phyloP scores from a whole-genome alignment of 2,888 invertebrate genomes.

The Cataglyphis rosenhaueri region DNA sequence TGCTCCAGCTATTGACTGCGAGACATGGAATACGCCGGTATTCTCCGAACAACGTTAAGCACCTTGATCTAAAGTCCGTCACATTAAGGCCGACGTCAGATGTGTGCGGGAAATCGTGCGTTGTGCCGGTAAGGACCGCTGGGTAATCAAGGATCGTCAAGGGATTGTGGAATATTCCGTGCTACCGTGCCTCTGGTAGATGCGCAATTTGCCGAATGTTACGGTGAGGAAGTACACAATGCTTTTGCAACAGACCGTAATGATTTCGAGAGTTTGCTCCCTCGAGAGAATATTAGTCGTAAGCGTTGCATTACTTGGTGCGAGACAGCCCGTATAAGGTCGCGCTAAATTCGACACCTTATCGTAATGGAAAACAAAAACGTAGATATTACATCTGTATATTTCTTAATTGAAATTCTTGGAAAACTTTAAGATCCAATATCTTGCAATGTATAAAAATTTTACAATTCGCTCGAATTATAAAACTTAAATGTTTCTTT shows the following conservation, averaged over 20 bases:
- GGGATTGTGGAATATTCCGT: slow-evolving; percentile 48
- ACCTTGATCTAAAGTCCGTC: slow-evolving; percentile 62
- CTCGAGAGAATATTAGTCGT: slow-evolving; percentile 47
- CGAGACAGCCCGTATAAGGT: slow-evolving; percentile 20
- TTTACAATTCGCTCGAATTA: not conserved
- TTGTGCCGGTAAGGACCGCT: slow-evolving; percentile 55
- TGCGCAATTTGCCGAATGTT: slow-evolving; percentile 50
- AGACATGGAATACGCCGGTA: slow-evolving; percentile 63
- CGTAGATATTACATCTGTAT: not conserved
- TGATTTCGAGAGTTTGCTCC: slow-evolving; percentile 46
- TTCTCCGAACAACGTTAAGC: slow-evolving; percentile 67
- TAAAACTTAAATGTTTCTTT: no score
- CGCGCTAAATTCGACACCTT: slow-evolving; percentile 29
- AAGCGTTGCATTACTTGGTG: slow-evolving; percentile 27
- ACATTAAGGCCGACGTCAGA: slow-evolving; percentile 60
- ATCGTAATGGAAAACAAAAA: not conserved
- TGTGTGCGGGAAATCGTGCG: slow-evolving; percentile 63
- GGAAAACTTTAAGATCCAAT: not conserved
- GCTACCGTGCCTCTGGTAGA: slow-evolving; percentile 23
- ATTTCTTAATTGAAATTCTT: not conserved
- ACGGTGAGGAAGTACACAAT: slow-evolving; percentile 44
- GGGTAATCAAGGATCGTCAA: slow-evolving; percentile 70
- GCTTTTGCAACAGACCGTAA: slow-evolving; percentile 51
- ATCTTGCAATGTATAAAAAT: not conserved
- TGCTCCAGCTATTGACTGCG: slow-evolving; percentile 67